These are phyloP conservation scores for Catharus bicknelli DNA, from an alignment of 2,113 vertebrate genomes.

Conservation along the genomic window DNA sequence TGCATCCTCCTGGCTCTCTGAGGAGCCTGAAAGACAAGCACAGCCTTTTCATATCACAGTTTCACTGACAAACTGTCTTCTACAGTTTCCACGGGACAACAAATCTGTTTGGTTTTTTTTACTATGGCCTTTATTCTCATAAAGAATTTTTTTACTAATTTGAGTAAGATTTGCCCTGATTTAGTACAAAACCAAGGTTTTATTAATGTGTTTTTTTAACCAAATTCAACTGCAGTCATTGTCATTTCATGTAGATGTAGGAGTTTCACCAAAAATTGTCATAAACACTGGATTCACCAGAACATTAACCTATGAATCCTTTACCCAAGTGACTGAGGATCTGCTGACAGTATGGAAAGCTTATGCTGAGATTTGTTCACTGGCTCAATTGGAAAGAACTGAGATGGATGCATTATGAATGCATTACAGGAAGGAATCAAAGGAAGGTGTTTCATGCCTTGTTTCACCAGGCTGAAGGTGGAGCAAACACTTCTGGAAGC, in stretches of 20 bases:
- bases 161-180: neutral
- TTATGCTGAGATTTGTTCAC: neutral
- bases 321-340: neutral
- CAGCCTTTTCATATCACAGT: neutral
- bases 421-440: neutral
- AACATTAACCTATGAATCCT: neutral
- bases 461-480: neutral
- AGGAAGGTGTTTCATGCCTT: neutral
- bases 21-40: neutral
- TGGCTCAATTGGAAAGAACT: neutral
- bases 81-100: neutral
- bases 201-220: neutral
- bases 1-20: neutral
- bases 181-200: neutral
- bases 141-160: neutral
- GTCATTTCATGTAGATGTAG: neutral
- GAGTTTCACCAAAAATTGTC: neutral
- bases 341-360: neutral
- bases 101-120: rapidly evolving
- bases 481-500: neutral
- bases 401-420: neutral
- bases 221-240: neutral
- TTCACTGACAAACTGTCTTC: neutral
- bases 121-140: neutral
- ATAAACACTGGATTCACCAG: neutral